These are phyloP conservation scores for Isotomurus palustris DNA, from an alignment of 2,888 invertebrate genomes.

Conservation along the genomic window DNA sequence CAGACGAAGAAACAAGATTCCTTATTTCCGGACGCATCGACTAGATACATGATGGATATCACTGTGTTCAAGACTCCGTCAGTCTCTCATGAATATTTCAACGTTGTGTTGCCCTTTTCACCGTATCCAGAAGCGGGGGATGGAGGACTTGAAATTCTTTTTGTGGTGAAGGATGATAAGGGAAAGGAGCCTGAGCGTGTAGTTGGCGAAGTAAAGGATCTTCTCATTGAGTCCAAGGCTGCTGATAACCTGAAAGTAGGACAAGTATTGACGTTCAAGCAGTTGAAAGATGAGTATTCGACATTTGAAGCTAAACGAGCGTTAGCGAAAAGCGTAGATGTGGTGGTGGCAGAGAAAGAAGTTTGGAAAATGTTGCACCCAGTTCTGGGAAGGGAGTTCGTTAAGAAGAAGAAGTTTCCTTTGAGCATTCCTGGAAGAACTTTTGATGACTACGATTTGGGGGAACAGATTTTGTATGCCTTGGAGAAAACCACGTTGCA, in stretches of 20 bases:
- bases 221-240: conserved; percentile 12
- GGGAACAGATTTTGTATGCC: conserved; percentile 29
- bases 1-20: conserved; percentile 28
- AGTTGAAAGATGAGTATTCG: conserved; percentile 39
- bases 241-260: conserved; percentile 33
- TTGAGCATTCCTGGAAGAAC: conserved; percentile 33
- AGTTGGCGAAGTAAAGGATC: conserved; percentile 34
- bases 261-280: conserved; percentile 40
- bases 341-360: conserved; percentile 31
- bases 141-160: conserved; percentile 30
- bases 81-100: conserved; percentile 32
- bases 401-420: conserved; percentile 39
- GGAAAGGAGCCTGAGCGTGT: conserved; percentile 36
- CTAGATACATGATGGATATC: conserved; percentile 32
- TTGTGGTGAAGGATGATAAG: conserved; percentile 37
- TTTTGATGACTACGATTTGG: conserved; percentile 19
- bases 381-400: conserved; percentile 40
- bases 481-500: conserved; percentile 38
- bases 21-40: conserved; percentile 36
- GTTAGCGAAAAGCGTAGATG: conserved; percentile 35
- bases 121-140: conserved; percentile 20
- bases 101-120: conserved; percentile 38
- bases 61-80: conserved; percentile 34
- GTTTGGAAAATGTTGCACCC: conserved; percentile 35
- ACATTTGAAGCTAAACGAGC: conserved; percentile 40